Evolutionary conservation across 2,888 invertebrate genomes (phyloP), one percentile per base, ranked within the genome.

Genomic region (Loripinus fragilis): DNA sequence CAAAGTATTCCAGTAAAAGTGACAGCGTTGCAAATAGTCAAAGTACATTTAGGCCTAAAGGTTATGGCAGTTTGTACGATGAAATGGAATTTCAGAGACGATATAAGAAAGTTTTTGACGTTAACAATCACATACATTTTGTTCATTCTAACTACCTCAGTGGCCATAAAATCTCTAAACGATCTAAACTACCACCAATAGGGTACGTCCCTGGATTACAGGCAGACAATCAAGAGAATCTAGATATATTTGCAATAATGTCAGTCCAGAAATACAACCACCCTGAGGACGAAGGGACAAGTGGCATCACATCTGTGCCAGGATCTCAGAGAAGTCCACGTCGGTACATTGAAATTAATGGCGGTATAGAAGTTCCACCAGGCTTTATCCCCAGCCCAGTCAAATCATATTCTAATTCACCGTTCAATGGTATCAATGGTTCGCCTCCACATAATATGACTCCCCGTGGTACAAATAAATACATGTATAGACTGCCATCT

Each of bases 111-210:
- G 83, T 88, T 38, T 85, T 85, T 73, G 87, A 88, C 75, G 76
- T 86, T 17, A 85, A 87, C 66, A 85, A 88, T 33, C 87, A 88
- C 68, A 80, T 87, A 50, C 85, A 88, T 76, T 88, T 88, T 77
- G 86, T 86, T 48, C 86, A 88, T 72, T 86, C 85, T 28, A 85
- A 86, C 68, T 81, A 79, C 45, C 25, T 86, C 3, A 86, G 76
- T 45, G 87, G 87, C 45, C 85, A 88, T 65, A 75, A 81, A 66
- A 75, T 88, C 23, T 45, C 72, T 12, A 87, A 85, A 55, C 68
- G 83, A 60, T 81, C 80, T n/a, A 83, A 76, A 74, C 50, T 87
- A 23, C 86, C 87, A 10, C 83, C 85, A 0, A 81, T 85, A 38
- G 84, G 84, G 23, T 75, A 84, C 38, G 65, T 77, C 17, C 77